Evolutionary conservation across 2,888 invertebrate genomes (phyloP), one percentile per base, ranked within the genome.

Genomic region (Drosophila tanythrix): DNA sequence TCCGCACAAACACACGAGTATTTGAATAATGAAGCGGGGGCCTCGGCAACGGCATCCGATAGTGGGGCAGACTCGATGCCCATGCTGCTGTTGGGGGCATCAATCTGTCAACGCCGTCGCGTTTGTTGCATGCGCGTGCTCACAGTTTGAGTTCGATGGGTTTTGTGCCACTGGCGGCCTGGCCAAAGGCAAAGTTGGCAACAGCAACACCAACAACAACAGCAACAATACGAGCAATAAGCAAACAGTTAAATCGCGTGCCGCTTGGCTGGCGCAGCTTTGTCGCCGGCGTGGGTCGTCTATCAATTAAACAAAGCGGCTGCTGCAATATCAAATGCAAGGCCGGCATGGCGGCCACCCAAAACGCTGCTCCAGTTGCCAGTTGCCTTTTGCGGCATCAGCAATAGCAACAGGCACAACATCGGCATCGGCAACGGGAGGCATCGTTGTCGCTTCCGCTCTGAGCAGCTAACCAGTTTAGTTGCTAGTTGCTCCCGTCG

Each of bases 141-240:
- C 91, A 90, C 91, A 84, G 89, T 90, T 91, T 89, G 91, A 89
- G 91, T 85, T 90, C 91, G 89, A 91, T 91, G 90, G 88, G 91
- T 81, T 88, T 90, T 88, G 76, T 90, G 92, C 91, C 90, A 90
- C 91, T 88, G 91, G 74, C 77, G 83, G 83, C 79, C 72, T 71
- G 71, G 65, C 63, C 65, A 76, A 76, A 82, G 79, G 77, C 74
- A 68, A 70, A 81, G 50, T 56, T 68, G 63, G 59, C 72, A 67
- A 35, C 53, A 61, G 38, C 48, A 64, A 38, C 57, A 38, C n/a
- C 29, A 70, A 70, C 61, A 46, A 29, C 38, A 48, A 27, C 50
- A 38, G 25, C 60, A 53, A 48, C 40, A 31, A 40, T 46, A 15
- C 25, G 59, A 65, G 65, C 70, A 73, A 71, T 70, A 74, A 59